phyloP scores from a whole-genome alignment of 1,140 invertebrate genomes.

The Bombus sylvicola region DNA sequence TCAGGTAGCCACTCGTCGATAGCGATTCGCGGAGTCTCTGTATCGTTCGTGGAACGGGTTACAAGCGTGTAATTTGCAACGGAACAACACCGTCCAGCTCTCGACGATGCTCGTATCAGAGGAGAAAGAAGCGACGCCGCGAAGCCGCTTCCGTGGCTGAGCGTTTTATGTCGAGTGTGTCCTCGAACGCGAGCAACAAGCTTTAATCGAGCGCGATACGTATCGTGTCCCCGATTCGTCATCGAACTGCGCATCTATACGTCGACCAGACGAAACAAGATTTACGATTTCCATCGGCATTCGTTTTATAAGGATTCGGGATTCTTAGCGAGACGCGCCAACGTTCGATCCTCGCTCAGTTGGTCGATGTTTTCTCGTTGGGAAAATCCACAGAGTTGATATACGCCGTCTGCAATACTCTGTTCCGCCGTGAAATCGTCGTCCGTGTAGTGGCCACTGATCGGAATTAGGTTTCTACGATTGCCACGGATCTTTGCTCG shows the following conservation, averaged over 20 bases:
- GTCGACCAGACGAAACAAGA: slow-evolving; percentile 4
- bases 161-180: neutral
- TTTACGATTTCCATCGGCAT: slow-evolving; percentile 9
- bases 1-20: slow-evolving; percentile 24
- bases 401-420: neutral
- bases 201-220: slow-evolving; percentile 12
- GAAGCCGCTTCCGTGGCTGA: neutral
- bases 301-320: slow-evolving; percentile 39
- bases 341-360: neutral
- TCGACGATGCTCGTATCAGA: neutral
- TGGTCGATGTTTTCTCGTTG: neutral
- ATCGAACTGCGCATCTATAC: neutral
- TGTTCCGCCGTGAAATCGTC: neutral
- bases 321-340: neutral
- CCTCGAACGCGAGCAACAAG: slow-evolving; percentile 4
- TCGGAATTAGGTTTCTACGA: neutral
- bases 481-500: neutral
- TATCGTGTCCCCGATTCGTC: slow-evolving; percentile 31
- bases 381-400: neutral
- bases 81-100: neutral
- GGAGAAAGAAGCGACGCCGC: neutral
- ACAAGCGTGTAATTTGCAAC: slow-evolving; percentile 12
- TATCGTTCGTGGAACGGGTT: neutral
- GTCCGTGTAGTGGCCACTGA: neutral
- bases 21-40: neutral